Base-by-base conservation (phyloP, 2,888 invertebrate genomes). In the Colletes collaris region DNA sequence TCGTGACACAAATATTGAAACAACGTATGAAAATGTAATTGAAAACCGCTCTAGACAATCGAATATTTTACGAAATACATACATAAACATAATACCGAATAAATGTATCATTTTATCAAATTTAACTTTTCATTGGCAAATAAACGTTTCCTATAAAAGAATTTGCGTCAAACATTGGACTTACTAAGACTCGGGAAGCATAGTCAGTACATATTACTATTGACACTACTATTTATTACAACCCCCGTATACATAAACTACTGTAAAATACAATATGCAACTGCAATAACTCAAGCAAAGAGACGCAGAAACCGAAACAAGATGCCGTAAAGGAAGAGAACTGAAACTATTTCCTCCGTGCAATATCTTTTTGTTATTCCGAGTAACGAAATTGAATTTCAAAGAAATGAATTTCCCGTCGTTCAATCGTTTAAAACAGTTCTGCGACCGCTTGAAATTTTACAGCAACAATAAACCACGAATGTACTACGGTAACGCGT, bases 391-490 rank as follows among this genome's bases (percentile, higher is more conserved):
- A 76, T 76, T 76, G 62, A 76, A 76, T 75, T 76, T 27, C 55
- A 50, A 62, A 44, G 66, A 52, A 53, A 56, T 44, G 56, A 40
- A 62, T 62, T 53, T 11, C n/a, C 44, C 62, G 46, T 50, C 46
- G 58, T 63, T 56, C 60, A 60, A 67, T 74, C 76, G 76, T 76
- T 74, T 76, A 75, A 75, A 76, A 62, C 62, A 62, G 50, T 44
- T 76, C 62, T 27, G 44, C 50, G 75, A 67, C 50, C 76, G n/a
- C 65, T 44, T 67, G 19, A 35, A 16, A 67, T 19, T 76, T 66
- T 76, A 75, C 46, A 37, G 62, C n/a, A 35, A 10, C 65, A 13
- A 76, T 76, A 76, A 74, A 66, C 40, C 40, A 49, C 59, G 27
- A 13, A 53, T 10, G 19, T 13, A 27, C 13, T 53, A 27, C 60